Base-by-base conservation (phyloP, 2,113 vertebrate species). In the Gracilinanus agilis region DNA sequence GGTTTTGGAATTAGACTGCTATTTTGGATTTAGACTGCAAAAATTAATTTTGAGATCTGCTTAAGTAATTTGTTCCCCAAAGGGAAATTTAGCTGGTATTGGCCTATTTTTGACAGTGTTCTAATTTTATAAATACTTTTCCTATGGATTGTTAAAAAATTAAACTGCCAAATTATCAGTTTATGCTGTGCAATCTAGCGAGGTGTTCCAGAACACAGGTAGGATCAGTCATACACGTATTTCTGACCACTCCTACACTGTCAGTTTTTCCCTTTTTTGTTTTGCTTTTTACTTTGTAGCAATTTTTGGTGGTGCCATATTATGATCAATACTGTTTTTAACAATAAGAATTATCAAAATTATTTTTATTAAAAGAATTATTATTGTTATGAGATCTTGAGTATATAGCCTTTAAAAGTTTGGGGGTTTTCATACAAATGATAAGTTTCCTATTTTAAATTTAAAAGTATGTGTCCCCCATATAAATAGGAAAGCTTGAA, bases 91-190 rank as follows among this genome's bases (percentile, higher is more conserved):
- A 93, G 83, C 61, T 91, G 92, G 55, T 89, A 24, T 53, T 29
- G 58, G 90, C 89, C 55, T 54, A 44, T 24, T 24, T 44, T 67
- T 24, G 53, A 53, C 23, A 24, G 27, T 90, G 54, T 94, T 96
- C 96, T 96, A 95, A 90, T 94, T 97, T 96, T 94, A 94, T 93
- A 94, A 58, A 3, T 1, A 44, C 90, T 29, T 90, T n/a, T 94
- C 96, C 96, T 91, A 75, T 94, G 2, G 24, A 93, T 90, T 75
- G 2, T 75, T 27, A 34, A 90, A 25, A 55, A 90, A 90, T 49
- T 13, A 90, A 88, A 94, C 58, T 9, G 53, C 90, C 54, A 88
- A 61, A 54, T 55, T 89, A 58, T 54, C 12, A 11, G 9, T 88
- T 49, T 75, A 89, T 75, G 83, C 92, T 89, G 88, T 54, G 54